A percentile compares a stretch with the other conserved stretches of the same genome.
These are phyloP conservation scores for Serilophus lunatus DNA, from an alignment of 2,113 vertebrate genomes.

Conservation along the genomic window DNA sequence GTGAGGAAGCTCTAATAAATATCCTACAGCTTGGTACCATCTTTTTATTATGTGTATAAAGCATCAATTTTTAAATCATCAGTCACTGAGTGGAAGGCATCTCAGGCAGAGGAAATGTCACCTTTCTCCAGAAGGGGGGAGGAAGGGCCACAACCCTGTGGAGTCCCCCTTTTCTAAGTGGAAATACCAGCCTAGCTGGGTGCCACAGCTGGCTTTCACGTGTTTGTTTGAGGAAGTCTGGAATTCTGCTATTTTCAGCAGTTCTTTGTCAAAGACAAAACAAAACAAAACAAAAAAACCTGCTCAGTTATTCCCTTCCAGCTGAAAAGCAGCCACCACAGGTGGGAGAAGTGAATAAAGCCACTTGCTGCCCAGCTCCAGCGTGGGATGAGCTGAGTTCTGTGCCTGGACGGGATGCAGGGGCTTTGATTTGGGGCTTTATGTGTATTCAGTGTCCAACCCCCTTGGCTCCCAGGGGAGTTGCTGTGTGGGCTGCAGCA, in stretches of 20 bases:
- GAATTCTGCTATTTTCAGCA: constrained; percentile 11
- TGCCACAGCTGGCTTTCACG: neutral
- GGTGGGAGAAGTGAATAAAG: constrained; percentile 16
- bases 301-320: neutral
- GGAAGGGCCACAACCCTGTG: neutral
- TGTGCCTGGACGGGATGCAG: neutral
- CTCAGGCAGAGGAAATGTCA: neutral
- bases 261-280: neutral
- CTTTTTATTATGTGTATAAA: neutral
- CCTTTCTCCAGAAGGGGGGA: neutral
- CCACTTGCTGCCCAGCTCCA: neutral
- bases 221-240: neutral
- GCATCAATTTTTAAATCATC: neutral
- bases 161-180: neutral
- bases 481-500: neutral
- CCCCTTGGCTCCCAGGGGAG: neutral
- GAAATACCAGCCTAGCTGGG: neutral
- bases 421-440: neutral
- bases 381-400: neutral
- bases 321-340: neutral
- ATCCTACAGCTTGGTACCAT: neutral
- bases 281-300: neutral
- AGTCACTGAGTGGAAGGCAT: neutral
- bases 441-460: neutral
- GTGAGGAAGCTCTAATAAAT: neutral